Conservation (phyloP, 2,113 vertebrate genomes). For the Perccottus glenii region DNA sequence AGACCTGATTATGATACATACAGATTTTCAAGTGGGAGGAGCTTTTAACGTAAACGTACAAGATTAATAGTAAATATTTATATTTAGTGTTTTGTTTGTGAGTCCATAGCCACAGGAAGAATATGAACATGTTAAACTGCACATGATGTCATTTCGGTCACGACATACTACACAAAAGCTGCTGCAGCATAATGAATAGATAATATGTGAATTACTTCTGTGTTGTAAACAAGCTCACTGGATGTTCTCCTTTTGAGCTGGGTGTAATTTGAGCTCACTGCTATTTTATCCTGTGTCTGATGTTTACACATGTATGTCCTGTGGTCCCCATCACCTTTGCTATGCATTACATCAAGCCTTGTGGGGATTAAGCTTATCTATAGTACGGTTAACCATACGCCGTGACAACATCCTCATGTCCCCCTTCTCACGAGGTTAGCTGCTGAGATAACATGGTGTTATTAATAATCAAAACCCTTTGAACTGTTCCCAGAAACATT, state of each 20-base stretch:
- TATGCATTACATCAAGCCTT: constrained; percentile 56
- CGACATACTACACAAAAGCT: constrained; percentile 9
- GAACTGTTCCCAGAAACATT: constrained; percentile 36
- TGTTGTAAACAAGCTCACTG: constrained; percentile 9
- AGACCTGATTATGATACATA: not conserved
- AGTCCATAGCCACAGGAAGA: constrained; percentile 20
- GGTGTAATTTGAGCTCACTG: constrained; percentile 9
- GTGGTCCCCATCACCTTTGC: constrained; percentile 41
- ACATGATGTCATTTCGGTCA: constrained; percentile 37
- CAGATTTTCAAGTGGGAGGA: constrained; percentile 4
- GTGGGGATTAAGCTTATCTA: constrained; percentile 68
- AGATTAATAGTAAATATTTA: constrained; percentile 26
- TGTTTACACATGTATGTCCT: constrained; percentile 39
- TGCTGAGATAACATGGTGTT: constrained; percentile 46
- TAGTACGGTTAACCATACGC: constrained; percentile 49
- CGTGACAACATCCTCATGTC: constrained; percentile 61
- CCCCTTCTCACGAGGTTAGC: constrained; percentile 57
- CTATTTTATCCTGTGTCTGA: constrained; percentile 7
- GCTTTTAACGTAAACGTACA: not conserved
- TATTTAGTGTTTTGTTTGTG: constrained; percentile 48
- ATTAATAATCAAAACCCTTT: constrained; percentile 58
- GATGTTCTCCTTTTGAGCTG: constrained; percentile 12
- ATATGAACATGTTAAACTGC: constrained; percentile 30
- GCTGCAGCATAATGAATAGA: constrained; percentile 28
- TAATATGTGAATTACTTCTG: constrained; percentile 33